phyloP scores from a whole-genome alignment of 2,888 invertebrate species.

The Trissolcus brochymenae region DNA sequence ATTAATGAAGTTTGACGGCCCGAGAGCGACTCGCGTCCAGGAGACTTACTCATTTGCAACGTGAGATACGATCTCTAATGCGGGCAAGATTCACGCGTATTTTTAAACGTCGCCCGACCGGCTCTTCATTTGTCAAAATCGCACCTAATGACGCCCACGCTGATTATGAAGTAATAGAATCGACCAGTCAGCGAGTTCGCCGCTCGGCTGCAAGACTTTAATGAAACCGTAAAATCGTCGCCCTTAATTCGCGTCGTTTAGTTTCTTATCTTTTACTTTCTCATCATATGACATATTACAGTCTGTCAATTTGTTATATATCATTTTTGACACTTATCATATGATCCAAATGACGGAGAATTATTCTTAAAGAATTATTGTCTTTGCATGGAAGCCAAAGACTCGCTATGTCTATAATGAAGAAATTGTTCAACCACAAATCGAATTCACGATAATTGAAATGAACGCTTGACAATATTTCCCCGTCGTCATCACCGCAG shows the following conservation, averaged over 20 bases:
- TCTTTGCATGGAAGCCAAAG: too few species aligned
- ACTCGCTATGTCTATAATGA: conserved; percentile 8
- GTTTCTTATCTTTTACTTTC: conserved; percentile 52
- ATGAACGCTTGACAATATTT: conserved; percentile 37
- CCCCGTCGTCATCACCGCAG: conserved; percentile 3
- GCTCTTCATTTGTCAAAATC: conserved; percentile 68
- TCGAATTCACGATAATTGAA: conserved; percentile 27
- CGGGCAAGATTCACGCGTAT: conserved; percentile 57
- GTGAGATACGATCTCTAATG: conserved; percentile 55
- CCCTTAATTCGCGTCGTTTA: conserved; percentile 56
- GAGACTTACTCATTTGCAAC: conserved; percentile 51
- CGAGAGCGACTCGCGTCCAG: conserved; percentile 55
- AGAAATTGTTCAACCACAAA: conserved; percentile 13
- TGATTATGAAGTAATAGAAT: conserved; percentile 70
- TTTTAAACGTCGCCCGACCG: conserved; percentile 61
- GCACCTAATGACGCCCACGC: conserved; percentile 68
- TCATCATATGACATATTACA: neutral
- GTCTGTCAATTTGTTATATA: too few species aligned
- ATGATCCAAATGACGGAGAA: too few species aligned
- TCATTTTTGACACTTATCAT: too few species aligned
- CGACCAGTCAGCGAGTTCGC: conserved; percentile 58
- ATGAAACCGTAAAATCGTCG: conserved; percentile 64
- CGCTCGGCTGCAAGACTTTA: conserved; percentile 53
- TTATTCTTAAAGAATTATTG: too few species aligned
- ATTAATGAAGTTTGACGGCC: conserved; percentile 58